Base-by-base conservation (phyloP, 1,140 invertebrate genomes). In the roundworm (Caenorhabditis elegans) region DNA sequence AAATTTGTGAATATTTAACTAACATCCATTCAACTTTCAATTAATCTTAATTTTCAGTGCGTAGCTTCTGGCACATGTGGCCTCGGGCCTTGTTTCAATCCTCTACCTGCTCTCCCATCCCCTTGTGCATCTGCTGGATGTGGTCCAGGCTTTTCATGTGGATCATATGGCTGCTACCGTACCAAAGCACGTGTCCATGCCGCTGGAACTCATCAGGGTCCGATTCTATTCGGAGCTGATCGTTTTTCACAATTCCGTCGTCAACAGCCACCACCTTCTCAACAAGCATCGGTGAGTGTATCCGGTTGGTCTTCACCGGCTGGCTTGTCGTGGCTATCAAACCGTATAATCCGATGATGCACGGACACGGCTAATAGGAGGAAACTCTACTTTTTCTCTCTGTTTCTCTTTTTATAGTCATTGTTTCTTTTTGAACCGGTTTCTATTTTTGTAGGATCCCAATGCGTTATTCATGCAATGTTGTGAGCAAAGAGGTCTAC, bases 391-490 rank as follows among this genome's bases (percentile, higher is more conserved):
- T 55, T 34, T 34, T 15, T 6, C 43, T 70, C 34, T 39, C 34
- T 22, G 36, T 70, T 13, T 24, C 34, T 39, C 60, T 36, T 39
- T 70, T 70, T 70, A 24, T 11, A 6, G 8, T 70, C 19, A 11
- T 39, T 70, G 31, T 36, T 70, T 70, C 34, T 43, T 34, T 43
- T 11, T 43, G n/a, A 70, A 70, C 60, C 34, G n/a, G 60, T 70
- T 70, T 70, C 15, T 17, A 34, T 36, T 39, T 49, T 84, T 60
- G 22, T 43, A 87, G 78, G 89, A 82, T 75, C 88, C 88, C 13
- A 88, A 89, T 78, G 85, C 85, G 22, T 82, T 82, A 46, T 89
- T 89, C 77, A 87, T 90, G 85, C 83, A 84, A n/a, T 89, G 88
- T 49, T 89, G 88, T 83, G 80, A 86, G 48, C 85, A 86, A 22